These are phyloP conservation scores for Oscheius sp. DNA, from an alignment of 1,140 invertebrate species.

Conservation along the genomic window DNA sequence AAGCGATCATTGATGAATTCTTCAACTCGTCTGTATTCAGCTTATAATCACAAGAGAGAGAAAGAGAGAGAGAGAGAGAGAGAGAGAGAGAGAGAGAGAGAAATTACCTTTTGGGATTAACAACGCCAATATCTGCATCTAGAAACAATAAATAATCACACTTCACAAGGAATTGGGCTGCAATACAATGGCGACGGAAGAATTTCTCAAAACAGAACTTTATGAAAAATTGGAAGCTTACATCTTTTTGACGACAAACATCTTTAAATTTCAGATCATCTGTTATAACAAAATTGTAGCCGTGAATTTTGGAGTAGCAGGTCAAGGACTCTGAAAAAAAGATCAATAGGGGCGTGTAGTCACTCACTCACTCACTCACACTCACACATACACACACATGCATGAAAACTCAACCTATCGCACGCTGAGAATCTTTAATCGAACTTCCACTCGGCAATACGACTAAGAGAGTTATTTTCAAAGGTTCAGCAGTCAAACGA, in stretches of 20 bases:
- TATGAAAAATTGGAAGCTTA: background rate
- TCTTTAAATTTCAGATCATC: background rate
- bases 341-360: too few species aligned
- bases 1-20: slow-evolving; percentile 14
- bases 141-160: slow-evolving; percentile 28
- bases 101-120: slow-evolving; percentile 34
- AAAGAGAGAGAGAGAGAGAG: too few species aligned
- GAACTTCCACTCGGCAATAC: too few species aligned
- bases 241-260: slow-evolving; percentile 17
- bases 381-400: too few species aligned
- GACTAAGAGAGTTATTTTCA: too few species aligned
- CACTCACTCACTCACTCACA: too few species aligned
- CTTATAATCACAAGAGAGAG: too few species aligned
- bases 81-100: background rate
- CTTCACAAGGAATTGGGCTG: background rate
- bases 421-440: too few species aligned
- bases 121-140: slow-evolving; percentile 39
- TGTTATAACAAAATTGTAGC: slow-evolving; percentile 4
- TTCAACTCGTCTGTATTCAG: slow-evolving; percentile 18
- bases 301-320: slow-evolving; percentile 28
- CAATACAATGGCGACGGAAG: slow-evolving; percentile 36
- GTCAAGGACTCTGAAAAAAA: slow-evolving; percentile 28
- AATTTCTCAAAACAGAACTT: slow-evolving; percentile 1
- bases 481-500: too few species aligned
- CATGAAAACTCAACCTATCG: too few species aligned